phyloP scores from a whole-genome alignment of 2,113 vertebrate species.

The Misgurnus anguillicaudatus region DNA sequence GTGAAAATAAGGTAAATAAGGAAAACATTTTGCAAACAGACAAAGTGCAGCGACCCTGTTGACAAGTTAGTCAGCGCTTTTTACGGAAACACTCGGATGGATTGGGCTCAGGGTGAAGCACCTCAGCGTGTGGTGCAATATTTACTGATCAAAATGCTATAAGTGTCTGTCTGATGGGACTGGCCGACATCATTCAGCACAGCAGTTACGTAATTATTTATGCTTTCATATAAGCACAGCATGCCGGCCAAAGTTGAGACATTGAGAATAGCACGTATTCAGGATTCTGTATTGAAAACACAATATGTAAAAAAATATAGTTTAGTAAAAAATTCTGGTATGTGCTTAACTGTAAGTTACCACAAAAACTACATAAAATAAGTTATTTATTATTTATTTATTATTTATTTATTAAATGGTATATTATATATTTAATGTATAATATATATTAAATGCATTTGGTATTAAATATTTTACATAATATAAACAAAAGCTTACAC shows the following conservation, averaged over 20 bases:
- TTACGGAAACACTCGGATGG: conserved; percentile 52
- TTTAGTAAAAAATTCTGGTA: too few relatives aligned
- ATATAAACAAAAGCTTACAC: too few relatives aligned
- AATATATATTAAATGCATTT: too few relatives aligned
- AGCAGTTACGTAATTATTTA: conserved; percentile 30
- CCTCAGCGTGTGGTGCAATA: conserved; percentile 32
- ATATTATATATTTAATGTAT: too few relatives aligned
- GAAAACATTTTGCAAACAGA: conserved; percentile 51
- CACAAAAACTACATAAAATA: too few relatives aligned
- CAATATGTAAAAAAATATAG: too few relatives aligned
- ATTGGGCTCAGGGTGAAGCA: conserved; percentile 30
- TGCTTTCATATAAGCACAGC: conserved; percentile 11
- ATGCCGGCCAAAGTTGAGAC: background rate
- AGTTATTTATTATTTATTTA: too few relatives aligned
- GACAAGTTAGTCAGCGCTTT: conserved; percentile 12
- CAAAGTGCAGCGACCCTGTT: conserved; percentile 50
- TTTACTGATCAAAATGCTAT: conserved; percentile 40
- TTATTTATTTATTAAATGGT: too few relatives aligned
- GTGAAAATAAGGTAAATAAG: conserved; percentile 47
- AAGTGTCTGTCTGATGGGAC: background rate
- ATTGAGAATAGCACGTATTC: background rate
- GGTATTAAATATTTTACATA: too few relatives aligned
- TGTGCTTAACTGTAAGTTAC: too few relatives aligned
- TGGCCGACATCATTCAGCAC: conserved; percentile 23
- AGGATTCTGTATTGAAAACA: background rate